phyloP scores from a whole-genome alignment of 2,113 vertebrate species.

The Microtus ochrogaster region DNA sequence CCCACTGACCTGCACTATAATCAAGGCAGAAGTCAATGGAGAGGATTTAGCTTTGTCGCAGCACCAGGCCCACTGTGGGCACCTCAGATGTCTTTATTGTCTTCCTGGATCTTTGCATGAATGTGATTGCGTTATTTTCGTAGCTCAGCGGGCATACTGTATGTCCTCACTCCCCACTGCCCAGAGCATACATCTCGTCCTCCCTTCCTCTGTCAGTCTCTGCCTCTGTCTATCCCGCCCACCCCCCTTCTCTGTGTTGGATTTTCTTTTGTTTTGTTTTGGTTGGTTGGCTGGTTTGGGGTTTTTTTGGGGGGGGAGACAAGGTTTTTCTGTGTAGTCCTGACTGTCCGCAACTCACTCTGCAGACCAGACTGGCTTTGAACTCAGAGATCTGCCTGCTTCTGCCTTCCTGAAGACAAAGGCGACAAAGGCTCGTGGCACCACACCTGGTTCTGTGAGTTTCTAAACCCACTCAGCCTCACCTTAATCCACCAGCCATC shows the following conservation, averaged over 20 bases:
- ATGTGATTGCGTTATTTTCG: slow-evolving; percentile 55
- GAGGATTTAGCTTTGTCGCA: neutral
- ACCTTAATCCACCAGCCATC: neutral
- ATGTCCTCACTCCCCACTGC: slow-evolving; percentile 7
- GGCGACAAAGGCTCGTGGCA: neutral
- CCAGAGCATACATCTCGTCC: slow-evolving; percentile 13
- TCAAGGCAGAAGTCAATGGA: slow-evolving; percentile 7
- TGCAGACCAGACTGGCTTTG: neutral
- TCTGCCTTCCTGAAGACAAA: neutral
- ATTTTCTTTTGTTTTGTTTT: too few species aligned
- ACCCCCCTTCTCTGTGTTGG: neutral
- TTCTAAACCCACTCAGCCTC: neutral
- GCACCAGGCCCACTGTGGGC: neutral
- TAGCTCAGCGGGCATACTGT: neutral
- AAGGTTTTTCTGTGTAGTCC: neutral
- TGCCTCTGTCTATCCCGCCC: neutral
- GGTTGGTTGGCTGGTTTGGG: neutral
- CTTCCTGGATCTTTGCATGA: slow-evolving; percentile 61
- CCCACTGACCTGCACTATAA: neutral
- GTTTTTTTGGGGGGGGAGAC: too few species aligned
- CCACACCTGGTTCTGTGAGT: neutral
- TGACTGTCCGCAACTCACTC: neutral
- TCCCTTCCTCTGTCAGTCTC: neutral
- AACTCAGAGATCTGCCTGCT: neutral
- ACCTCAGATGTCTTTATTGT: slow-evolving; percentile 44